Conservation (phyloP, 2,113 vertebrate genomes). For the Colaptes auratus region DNA sequence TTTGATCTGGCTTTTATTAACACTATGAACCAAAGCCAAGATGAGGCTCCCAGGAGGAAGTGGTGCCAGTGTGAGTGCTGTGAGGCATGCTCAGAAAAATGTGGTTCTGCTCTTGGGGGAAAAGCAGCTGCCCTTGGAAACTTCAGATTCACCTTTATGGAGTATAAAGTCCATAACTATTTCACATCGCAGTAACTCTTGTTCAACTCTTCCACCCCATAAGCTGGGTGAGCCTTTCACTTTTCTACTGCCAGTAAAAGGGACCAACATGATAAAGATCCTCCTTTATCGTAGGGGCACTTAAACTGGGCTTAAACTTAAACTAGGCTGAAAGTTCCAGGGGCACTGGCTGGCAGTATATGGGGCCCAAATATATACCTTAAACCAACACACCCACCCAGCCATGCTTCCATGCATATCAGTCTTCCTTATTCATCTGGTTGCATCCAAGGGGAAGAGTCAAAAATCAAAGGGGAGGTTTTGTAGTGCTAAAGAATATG, state of each 20-base stretch:
- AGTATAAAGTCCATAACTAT: neutral
- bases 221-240: neutral
- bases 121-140: neutral
- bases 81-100: neutral
- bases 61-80: neutral
- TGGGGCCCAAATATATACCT: neutral
- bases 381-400: neutral
- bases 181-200: neutral
- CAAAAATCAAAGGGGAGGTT: neutral
- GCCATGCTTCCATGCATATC: rapidly evolving
- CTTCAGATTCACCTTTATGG: neutral
- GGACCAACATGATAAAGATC: neutral
- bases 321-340: neutral
- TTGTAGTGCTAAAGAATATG: no score
- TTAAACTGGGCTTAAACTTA: neutral
- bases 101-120: neutral
- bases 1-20: neutral
- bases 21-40: neutral
- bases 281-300: neutral
- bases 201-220: neutral
- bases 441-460: neutral
- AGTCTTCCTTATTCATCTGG: neutral
- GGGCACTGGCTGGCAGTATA: neutral
- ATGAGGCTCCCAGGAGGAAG: neutral
- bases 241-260: neutral